Evolutionary conservation across 2,888 invertebrate species (phyloP).

Genomic region (Nomada fucata): DNA sequence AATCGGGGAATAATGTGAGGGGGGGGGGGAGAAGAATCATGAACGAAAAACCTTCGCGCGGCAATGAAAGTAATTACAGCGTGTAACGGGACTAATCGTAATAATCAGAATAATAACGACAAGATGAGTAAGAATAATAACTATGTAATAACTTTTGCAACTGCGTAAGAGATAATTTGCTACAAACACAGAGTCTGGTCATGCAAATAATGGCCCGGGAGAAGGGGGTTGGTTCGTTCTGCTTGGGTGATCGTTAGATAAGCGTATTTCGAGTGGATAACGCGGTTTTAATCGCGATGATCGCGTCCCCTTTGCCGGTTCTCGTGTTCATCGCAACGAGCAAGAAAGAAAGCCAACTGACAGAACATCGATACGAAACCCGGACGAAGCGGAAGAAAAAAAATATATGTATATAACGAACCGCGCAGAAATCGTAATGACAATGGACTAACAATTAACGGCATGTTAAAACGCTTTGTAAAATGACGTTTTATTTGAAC

Average conservation of each 20-base stretch:
- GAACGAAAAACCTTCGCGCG: slow-evolving; percentile 3
- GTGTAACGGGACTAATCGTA: slow-evolving; percentile 22
- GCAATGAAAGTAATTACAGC: slow-evolving; percentile 7
- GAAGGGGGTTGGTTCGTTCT: slow-evolving; percentile 77
- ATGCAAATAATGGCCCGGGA: slow-evolving; percentile 84
- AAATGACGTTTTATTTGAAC: not conserved
- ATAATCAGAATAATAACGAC: slow-evolving; percentile 35
- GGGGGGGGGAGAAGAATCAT: not conserved
- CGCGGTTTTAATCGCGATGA: not conserved
- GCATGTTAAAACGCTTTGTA: not conserved
- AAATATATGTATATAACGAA: not conserved
- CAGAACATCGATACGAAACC: not conserved
- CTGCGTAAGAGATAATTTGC: slow-evolving; percentile 82
- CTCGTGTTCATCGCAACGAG: not conserved
- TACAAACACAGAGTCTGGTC: slow-evolving; percentile 84
- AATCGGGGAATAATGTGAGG: not conserved
- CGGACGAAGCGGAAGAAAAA: not conserved
- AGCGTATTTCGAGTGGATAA: slow-evolving; percentile 1
- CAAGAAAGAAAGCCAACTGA: not conserved
- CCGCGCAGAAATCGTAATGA: slow-evolving; percentile 7
- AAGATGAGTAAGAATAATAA: slow-evolving; percentile 52
- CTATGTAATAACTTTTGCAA: slow-evolving; percentile 78
- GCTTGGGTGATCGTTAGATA: slow-evolving; percentile 80
- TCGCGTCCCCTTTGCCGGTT: slow-evolving; percentile 3
- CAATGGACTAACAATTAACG: not conserved